phyloP scores from a whole-genome alignment of 2,113 vertebrate species.

The Dicaeum eximium region DNA sequence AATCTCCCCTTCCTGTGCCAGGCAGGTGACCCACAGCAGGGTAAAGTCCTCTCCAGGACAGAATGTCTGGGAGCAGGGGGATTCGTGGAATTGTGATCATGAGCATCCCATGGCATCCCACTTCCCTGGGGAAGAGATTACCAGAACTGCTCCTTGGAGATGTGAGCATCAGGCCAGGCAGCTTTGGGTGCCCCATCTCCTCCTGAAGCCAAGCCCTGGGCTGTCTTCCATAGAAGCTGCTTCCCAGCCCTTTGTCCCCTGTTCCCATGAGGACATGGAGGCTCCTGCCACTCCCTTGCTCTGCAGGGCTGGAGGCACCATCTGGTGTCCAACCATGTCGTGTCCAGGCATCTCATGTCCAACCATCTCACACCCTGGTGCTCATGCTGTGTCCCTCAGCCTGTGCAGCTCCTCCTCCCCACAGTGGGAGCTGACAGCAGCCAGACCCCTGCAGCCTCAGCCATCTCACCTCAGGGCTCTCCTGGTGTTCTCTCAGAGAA shows the following conservation, averaged over 20 bases:
- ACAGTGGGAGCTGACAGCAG: neutral
- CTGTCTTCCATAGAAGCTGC: neutral
- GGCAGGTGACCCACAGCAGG: neutral
- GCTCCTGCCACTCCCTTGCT: neutral
- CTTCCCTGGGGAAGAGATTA: neutral
- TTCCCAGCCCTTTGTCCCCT: neutral
- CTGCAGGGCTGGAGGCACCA: neutral
- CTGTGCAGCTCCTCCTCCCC: neutral
- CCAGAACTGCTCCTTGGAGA: neutral
- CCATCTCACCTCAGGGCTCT: neutral
- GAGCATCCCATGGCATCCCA: neutral
- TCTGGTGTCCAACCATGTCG: neutral
- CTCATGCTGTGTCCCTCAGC: neutral
- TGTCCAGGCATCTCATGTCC: neutral
- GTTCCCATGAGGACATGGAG: fast-evolving
- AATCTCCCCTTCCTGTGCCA: neutral
- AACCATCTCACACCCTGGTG: fast-evolving
- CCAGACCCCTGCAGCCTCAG: fast-evolving
- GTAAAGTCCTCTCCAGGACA: neutral
- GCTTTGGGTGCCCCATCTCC: neutral
- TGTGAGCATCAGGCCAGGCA: neutral
- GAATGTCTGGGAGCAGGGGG: neutral
- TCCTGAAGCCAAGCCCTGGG: neutral
- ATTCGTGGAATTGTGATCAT: fast-evolving
- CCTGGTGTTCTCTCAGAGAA: neutral